Base-by-base conservation (phyloP, 2,113 vertebrate species). In the Microcebus tavaratra region DNA sequence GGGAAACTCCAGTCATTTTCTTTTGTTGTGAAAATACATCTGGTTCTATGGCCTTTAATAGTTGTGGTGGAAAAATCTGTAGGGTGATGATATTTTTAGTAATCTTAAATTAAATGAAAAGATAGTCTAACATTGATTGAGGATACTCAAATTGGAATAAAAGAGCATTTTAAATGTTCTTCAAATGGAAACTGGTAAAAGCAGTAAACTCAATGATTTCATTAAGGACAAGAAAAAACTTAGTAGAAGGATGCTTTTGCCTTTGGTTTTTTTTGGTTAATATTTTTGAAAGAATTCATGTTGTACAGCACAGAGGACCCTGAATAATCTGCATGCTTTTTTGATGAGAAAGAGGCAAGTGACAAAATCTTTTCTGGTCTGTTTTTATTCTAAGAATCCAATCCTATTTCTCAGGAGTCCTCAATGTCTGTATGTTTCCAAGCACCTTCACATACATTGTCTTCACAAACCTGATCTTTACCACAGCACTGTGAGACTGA, bases 271-370 rank as follows among this genome's bases (percentile, higher is more conserved):
- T 63, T 57, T 42, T 18, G 23, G 36, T 89, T 63, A 53, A 83
- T 55, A 10, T 75, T 70, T 83, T 8, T 63, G 42, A 78, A 70
- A n/a, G 42, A n/a, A 50, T 20, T n/a, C 29, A 84, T 36, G 8
- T 68, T 70, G 6, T 9, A 70, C n/a, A 70, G 13, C 18, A 72
- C 23, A 36, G 2, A 12, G 29, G 39, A 36, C 55, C 9, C 23
- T 80, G 31, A 91, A 65, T 57, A 72, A 65, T 67, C 45, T 81
- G 17, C 3, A 75, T 20, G 34, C 9, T 45, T 88, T 75, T 75
- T 95, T 81, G 68, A 45, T 59, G 29, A 95, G 57, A 67, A 93
- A 90, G 25, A 85, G n/a, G 53, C 36, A 85, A 85, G 80, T 65
- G 53, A 29, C 1, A 72, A 80, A 27, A 83, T 55, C 20, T 6